These are phyloP conservation scores for Rhizoglyphus robini DNA, from an alignment of 1,140 invertebrate genomes.

Conservation along the genomic window DNA sequence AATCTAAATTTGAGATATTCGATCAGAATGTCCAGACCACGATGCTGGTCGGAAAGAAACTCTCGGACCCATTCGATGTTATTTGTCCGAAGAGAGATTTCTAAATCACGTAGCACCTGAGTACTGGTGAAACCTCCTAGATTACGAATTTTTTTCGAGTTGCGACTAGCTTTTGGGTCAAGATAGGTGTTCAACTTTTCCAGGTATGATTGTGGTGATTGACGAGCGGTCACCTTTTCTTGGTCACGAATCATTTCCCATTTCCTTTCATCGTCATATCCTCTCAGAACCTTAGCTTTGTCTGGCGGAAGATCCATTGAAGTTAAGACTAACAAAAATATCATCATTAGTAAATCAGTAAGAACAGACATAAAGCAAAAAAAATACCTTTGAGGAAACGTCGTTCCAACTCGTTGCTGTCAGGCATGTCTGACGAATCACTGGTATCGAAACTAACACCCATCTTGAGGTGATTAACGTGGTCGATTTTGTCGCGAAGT, in stretches of 20 bases:
- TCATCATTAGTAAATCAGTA: not conserved
- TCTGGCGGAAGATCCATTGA: slow-evolving; percentile 98
- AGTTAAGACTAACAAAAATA: slow-evolving; percentile 49
- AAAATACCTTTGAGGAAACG: slow-evolving; percentile 17
- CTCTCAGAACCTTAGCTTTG: slow-evolving; percentile 89
- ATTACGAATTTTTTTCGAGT: slow-evolving; percentile 76
- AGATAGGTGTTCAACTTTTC: slow-evolving; percentile 83
- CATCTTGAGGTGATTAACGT: not conserved
- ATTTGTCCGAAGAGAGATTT: slow-evolving; percentile 96
- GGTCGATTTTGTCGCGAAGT: slow-evolving; percentile 4
- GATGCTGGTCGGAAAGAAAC: slow-evolving; percentile 89
- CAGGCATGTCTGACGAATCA: slow-evolving; percentile 14
- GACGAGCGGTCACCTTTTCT: slow-evolving; percentile 92
- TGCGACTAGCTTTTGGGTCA: slow-evolving; percentile 63
- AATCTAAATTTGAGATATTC: slow-evolving; percentile 90
- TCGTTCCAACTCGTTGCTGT: not conserved
- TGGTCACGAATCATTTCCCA: slow-evolving; percentile 99
- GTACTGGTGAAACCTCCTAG: slow-evolving; percentile 93
- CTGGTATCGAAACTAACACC: slow-evolving; percentile 7
- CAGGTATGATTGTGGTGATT: slow-evolving; percentile 86
- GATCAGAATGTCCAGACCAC: slow-evolving; percentile 86
- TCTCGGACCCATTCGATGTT: slow-evolving; percentile 99
- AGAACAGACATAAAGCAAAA: not conserved
- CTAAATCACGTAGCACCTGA: slow-evolving; percentile 89
- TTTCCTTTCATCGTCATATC: slow-evolving; percentile 95